Base-by-base conservation (phyloP, 2,888 invertebrate genomes). In the Hybos culiciformis region DNA sequence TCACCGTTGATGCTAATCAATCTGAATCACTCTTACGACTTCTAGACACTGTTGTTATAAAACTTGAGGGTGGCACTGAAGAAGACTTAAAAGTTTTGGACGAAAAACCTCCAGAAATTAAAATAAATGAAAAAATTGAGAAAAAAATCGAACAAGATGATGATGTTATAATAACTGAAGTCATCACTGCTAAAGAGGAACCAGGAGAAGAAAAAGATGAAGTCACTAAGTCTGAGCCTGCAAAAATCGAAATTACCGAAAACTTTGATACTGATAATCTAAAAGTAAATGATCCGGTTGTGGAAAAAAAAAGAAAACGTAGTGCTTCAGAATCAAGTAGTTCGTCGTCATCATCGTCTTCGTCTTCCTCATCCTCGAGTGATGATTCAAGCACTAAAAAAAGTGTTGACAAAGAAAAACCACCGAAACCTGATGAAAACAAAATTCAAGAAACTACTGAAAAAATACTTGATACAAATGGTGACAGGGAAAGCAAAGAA, bases 31-130 rank as follows among this genome's bases (percentile, higher is more conserved):
- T 98, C 41, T 75, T 96, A 39, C 81, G 84, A 52, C 70, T 98
- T 9, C 73, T 98, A 45, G 98, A 98, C 64, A 87, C 94, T 43
- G 94, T 92, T 33, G 97, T 98, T 6, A 92, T 98, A 48, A 87
- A 91, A 63, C 70, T 98, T 34, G 97, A 98, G 68, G 97, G 94
- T 17, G 90, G 88, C 1, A 80, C 79, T 1, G 87, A 88, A 37
- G 84, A 86, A 55, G 96, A 96, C 67, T 68, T 94, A 15, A 83
- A 82, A 53, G 73, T 82, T 20, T 70, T 96, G n/a, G 90, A 93
- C 54, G 74, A 80, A 53, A 77, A 78, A 53, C 70, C 66, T 49
- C 56, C 51, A 44, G 60, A 59, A 19, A 24, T 48, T 0, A 51
- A 51, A 3, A 51, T 51, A 19, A 53, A 52, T 18, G 63, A 63